Evolutionary conservation across 2,113 vertebrate genomes (phyloP).

Genomic region (Campylorhamphus procurvoides): DNA sequence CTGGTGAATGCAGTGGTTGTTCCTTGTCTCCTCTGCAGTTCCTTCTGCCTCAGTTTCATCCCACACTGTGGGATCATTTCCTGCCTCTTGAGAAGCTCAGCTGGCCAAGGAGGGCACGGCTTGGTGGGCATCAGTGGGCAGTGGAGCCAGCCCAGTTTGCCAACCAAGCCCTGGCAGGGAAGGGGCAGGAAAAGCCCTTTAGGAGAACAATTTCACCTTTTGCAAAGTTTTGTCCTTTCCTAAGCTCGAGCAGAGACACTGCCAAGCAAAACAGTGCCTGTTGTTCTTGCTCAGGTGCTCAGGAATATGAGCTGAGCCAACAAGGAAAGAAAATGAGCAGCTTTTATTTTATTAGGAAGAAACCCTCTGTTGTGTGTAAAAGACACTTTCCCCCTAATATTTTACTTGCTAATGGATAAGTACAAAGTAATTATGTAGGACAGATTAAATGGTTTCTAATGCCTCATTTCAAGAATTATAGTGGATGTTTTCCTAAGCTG

Average conservation of each 20-base stretch:
- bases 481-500: conserved; percentile 13
- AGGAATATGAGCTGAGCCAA: neutral
- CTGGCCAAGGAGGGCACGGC: neutral
- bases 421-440: neutral
- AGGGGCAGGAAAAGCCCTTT: neutral
- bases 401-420: neutral
- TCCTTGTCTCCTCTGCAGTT: neutral
- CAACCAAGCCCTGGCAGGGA: neutral
- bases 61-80: accelerated
- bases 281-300: neutral
- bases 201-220: neutral
- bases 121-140: accelerated
- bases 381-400: neutral
- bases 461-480: neutral
- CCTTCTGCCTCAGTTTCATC: neutral
- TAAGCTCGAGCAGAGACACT: neutral
- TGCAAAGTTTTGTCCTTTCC: neutral
- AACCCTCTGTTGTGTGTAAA: neutral
- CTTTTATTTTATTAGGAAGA: neutral
- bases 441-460: conserved; percentile 1
- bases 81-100: neutral
- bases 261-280: neutral
- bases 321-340: neutral
- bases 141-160: neutral
- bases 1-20: accelerated